These are phyloP conservation scores for Antigone vipio DNA, from an alignment of 2,113 vertebrate species.

Conservation along the genomic window DNA sequence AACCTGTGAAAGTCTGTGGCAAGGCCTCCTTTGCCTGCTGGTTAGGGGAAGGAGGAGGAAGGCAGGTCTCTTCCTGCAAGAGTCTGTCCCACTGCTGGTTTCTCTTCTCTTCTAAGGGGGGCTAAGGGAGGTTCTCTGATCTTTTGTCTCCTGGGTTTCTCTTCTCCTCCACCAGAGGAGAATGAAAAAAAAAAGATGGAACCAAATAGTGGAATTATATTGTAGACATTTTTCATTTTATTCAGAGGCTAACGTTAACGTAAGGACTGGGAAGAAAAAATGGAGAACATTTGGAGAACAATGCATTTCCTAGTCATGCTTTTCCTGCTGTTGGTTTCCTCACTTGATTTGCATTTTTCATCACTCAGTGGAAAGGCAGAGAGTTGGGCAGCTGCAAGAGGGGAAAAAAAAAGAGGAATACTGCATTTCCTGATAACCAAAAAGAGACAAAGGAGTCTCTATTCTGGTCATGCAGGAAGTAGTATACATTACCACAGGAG, in stretches of 20 bases:
- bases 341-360: not conserved
- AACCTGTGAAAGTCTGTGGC: not conserved
- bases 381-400: not conserved
- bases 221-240: not conserved
- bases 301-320: not conserved
- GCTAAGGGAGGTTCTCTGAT: rapidly evolving
- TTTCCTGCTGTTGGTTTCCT: not conserved
- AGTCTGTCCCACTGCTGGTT: not conserved
- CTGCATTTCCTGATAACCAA: not conserved
- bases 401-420: not conserved
- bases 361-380: not conserved
- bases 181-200: too few relatives aligned
- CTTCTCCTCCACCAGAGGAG: rapidly evolving
- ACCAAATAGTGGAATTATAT: not conserved
- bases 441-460: not conserved
- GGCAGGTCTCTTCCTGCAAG: not conserved
- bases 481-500: not conserved
- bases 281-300: not conserved
- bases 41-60: not conserved
- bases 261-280: not conserved
- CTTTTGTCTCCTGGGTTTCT: not conserved
- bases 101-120: not conserved
- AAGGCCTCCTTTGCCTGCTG: not conserved
- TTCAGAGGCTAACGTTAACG: not conserved
- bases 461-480: not conserved